Percentiles rank a stretch among this genome's conserved stretches.
phyloP scores from a whole-genome alignment of 2,113 vertebrate genomes.

The Sitta europaea region DNA sequence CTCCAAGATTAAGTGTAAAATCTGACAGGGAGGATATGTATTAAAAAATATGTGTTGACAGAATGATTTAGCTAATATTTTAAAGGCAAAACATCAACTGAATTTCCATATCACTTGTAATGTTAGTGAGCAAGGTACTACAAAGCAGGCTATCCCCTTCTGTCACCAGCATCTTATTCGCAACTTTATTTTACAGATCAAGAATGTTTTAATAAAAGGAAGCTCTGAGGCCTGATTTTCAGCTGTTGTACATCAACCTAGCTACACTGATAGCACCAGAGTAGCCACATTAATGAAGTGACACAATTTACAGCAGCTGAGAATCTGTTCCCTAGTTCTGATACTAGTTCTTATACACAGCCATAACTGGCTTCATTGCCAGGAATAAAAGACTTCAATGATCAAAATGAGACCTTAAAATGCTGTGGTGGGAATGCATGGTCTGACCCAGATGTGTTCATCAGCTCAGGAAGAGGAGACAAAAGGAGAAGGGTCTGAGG shows the following conservation, averaged over 20 bases:
- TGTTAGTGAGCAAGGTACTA: slow-evolving; percentile 24
- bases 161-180: slow-evolving; percentile 33
- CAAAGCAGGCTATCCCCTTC: slow-evolving; percentile 36
- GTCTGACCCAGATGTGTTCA: neutral
- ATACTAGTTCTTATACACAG: neutral
- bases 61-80: slow-evolving; percentile 65
- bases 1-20: slow-evolving; percentile 62
- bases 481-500: neutral
- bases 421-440: neutral
- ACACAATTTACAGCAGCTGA: neutral
- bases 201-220: slow-evolving; percentile 34
- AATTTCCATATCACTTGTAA: slow-evolving; percentile 56
- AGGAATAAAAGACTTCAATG: neutral
- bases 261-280: neutral
- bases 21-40: slow-evolving; percentile 62
- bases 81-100: slow-evolving; percentile 61
- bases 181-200: slow-evolving; percentile 44
- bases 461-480: neutral
- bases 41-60: slow-evolving; percentile 69
- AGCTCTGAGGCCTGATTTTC: slow-evolving; percentile 23
- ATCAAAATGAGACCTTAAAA: neutral
- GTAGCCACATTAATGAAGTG: neutral
- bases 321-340: neutral
- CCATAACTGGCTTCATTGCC: neutral
- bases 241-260: slow-evolving; percentile 35